Conservation (phyloP, 1,140 invertebrate genomes). For the Adelges cooleyi region DNA sequence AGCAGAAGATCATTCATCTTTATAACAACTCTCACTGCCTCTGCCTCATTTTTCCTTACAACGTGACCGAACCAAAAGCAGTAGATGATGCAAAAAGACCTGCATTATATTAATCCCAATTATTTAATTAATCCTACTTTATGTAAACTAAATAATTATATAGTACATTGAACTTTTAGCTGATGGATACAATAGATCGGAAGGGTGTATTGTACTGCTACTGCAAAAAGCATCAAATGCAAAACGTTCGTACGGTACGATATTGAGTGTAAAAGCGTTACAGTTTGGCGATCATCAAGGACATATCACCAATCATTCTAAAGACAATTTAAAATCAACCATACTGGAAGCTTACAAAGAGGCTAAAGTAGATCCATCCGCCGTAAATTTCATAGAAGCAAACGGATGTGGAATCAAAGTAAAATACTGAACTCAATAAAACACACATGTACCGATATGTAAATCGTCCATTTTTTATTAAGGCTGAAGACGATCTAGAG, state of each 20-base stretch:
- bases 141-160: background rate
- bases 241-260: conserved; percentile 46
- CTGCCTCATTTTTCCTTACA: too few relatives aligned
- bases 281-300: conserved; percentile 49
- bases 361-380: conserved; percentile 46
- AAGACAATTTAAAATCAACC: background rate
- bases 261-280: conserved; percentile 45
- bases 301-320: background rate
- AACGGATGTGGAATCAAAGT: conserved; percentile 40
- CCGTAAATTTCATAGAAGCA: conserved; percentile 35
- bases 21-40: too few relatives aligned
- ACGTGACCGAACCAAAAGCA: too few relatives aligned
- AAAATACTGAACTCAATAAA: too few relatives aligned
- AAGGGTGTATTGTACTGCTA: conserved; percentile 47
- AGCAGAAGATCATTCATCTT: too few relatives aligned
- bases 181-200: conserved; percentile 52
- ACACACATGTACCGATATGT: too few relatives aligned
- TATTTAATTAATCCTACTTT: too few relatives aligned
- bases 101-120: too few relatives aligned
- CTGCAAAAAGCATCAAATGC: conserved; percentile 46
- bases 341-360: background rate
- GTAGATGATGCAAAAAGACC: too few relatives aligned
- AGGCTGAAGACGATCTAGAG: conserved; percentile 11
- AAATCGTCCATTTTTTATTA: background rate
- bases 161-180: conserved; percentile 36